Conservation (phyloP, 1,140 invertebrate species). For the Hormaphis cornu region DNA sequence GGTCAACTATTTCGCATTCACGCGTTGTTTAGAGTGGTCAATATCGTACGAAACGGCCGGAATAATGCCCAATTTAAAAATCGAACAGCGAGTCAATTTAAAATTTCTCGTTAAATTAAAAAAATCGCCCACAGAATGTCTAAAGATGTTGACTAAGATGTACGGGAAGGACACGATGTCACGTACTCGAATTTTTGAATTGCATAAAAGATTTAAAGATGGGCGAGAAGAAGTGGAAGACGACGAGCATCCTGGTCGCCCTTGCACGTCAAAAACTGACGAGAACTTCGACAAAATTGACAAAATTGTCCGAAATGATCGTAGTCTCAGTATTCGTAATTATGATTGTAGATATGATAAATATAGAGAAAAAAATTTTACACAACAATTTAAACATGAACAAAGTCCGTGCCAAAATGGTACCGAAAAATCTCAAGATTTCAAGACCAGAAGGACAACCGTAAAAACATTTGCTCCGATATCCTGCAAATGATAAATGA, state of each 20-base stretch:
- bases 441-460: slow-evolving; percentile 3
- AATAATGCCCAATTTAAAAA: neutral
- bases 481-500: slow-evolving; percentile 1
- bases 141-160: neutral
- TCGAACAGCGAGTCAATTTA: slow-evolving; percentile 32
- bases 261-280: slow-evolving; percentile 37
- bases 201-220: slow-evolving; percentile 29
- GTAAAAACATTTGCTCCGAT: neutral
- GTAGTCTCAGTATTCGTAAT: slow-evolving; percentile 34
- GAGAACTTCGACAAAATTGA: slow-evolving; percentile 39
- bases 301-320: slow-evolving; percentile 37
- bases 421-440: slow-evolving; percentile 11
- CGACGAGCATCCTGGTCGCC: slow-evolving; percentile 34
- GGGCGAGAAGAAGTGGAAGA: slow-evolving; percentile 31
- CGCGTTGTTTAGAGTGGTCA: no score
- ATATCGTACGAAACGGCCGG: no score
- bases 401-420: slow-evolving; percentile 15
- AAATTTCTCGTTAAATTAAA: slow-evolving; percentile 19
- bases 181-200: slow-evolving; percentile 21
- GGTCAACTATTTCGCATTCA: no score
- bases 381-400: slow-evolving; percentile 11
- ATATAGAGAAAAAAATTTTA: slow-evolving; percentile 10
- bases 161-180: neutral
- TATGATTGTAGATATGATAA: neutral
- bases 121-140: slow-evolving; percentile 3